Base-by-base conservation (phyloP, 1,140 invertebrate genomes). In the Drosophila dunni region DNA sequence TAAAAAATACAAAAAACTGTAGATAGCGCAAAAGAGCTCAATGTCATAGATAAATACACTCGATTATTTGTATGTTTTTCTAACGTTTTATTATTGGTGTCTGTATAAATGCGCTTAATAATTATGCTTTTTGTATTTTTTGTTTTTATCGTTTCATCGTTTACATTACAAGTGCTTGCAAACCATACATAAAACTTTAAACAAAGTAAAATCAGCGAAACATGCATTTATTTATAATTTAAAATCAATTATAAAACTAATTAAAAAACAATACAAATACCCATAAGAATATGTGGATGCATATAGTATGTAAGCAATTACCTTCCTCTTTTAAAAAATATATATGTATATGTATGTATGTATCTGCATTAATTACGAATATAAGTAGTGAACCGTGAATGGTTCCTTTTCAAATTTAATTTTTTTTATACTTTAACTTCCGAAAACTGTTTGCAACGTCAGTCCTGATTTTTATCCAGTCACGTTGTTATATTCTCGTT, bases 91-190 rank as follows among this genome's bases (percentile, higher is more conserved):
- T 73, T 71, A 80, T 80, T 78, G 71, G 57, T 80, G 75, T 79
- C 34, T 64, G 66, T 68, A 81, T 81, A 81, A 81, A 81, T 81
- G 78, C 78, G 75, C 78, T 78, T 78, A 81, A 64, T 51, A 64
- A 75, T 68, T 40, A 36, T 74, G 50, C 65, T 76, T 42, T 63
- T 71, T 29, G 24, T 29, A 29, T 29, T 29, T 29, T 29, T 29
- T 29, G 2, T 29, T 5, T 29, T 29, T 63, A 66, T 60, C 54
- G 36, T 68, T 76, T 58, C 64, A 53, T 61, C 67, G 62, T 56
- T 67, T 75, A 68, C 58, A 75, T 68, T 73, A 64, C 38, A 69
- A 70, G 71, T 80, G 75, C 57, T 48, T 40, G 57, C 57, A 78
- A 58, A 66, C 24, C 54, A 79, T 71, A 79, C 13, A 57, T 56